Conservation (phyloP, 2,797 vertebrate species). For the Tolypeutes matacus region DNA sequence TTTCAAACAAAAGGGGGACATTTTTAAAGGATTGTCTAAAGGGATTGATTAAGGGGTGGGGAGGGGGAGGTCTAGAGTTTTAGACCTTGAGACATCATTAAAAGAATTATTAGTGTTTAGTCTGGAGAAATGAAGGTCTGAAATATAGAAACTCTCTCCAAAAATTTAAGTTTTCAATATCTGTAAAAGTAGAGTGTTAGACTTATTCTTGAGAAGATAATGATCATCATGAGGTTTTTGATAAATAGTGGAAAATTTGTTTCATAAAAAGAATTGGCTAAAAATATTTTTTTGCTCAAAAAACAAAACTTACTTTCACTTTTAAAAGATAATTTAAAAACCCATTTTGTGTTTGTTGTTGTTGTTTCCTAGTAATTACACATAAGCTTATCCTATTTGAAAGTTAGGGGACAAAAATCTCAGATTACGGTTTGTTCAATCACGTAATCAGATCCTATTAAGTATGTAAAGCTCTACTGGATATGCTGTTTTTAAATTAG, state of each 20-base stretch:
- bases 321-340: neutral
- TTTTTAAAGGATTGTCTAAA: neutral
- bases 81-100: neutral
- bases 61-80: neutral
- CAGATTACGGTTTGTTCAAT: neutral
- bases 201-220: neutral
- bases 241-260: neutral
- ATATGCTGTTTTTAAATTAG: neutral
- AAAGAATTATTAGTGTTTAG: neutral
- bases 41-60: neutral
- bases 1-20: neutral
- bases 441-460: neutral
- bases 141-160: neutral
- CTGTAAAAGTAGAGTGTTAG: neutral
- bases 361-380: neutral
- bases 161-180: neutral
- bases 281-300: neutral
- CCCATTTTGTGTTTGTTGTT: neutral
- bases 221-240: neutral
- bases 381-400: neutral
- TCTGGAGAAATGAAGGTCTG: neutral
- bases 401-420: neutral
- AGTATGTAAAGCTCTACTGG: neutral
- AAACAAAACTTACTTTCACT: constrained; percentile 23
- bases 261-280: neutral